Conservation (phyloP, 2,113 vertebrate genomes). For the Phoenicopterus ruber region DNA sequence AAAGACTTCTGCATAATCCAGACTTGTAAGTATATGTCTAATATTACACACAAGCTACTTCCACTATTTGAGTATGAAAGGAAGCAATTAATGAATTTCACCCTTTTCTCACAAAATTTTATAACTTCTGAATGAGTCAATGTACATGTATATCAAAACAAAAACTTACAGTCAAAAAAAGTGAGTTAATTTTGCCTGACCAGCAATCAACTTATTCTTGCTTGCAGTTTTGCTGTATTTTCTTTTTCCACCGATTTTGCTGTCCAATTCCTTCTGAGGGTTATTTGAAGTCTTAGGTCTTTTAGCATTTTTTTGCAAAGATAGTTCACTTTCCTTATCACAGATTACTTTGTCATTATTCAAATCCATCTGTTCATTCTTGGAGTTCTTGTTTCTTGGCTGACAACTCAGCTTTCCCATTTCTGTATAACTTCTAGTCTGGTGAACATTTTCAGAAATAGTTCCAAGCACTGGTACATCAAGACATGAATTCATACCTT, state of each 20-base stretch:
- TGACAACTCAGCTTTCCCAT: constrained; percentile 61
- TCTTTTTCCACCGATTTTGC: constrained; percentile 12
- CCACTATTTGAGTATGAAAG: neutral
- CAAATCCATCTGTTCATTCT: constrained; percentile 82
- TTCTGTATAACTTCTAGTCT: constrained; percentile 63
- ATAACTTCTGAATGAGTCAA: neutral
- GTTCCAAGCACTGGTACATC: constrained; percentile 66
- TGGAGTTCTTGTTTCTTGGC: constrained; percentile 72
- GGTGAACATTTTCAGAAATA: constrained; percentile 77
- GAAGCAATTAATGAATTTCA: neutral
- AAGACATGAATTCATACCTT: constrained; percentile 53
- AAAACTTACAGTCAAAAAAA: constrained; percentile 83
- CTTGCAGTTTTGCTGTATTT: constrained; percentile 67
- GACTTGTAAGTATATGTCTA: constrained; percentile 29
- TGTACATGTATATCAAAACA: neutral
- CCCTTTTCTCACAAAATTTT: neutral
- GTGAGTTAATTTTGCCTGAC: constrained; percentile 86
- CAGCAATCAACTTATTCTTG: constrained; percentile 83
- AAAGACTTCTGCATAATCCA: constrained; percentile 56
- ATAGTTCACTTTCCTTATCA: constrained; percentile 74
- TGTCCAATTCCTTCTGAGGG: constrained; percentile 26
- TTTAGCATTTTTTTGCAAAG: constrained; percentile 72
- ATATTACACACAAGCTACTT: neutral
- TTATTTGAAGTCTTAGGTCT: constrained; percentile 45
- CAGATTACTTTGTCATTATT: constrained; percentile 65